Base-by-base conservation (phyloP, 2,113 vertebrate genomes). In the Phalacrocorax carbo region DNA sequence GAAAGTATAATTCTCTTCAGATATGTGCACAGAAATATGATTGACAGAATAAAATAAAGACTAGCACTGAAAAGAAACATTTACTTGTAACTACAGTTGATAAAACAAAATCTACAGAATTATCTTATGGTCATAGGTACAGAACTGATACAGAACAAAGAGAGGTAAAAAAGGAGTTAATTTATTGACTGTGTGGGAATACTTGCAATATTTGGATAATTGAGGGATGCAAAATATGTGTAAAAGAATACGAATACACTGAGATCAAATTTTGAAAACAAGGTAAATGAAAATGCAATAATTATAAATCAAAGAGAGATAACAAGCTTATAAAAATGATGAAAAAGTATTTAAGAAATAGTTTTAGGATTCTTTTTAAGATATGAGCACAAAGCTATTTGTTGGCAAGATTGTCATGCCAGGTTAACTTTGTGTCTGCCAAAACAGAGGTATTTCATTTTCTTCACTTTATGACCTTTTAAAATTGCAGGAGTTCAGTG, bases 401-500 rank as follows among this genome's bases (percentile, higher is more conserved):
- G 26, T 57, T 82, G 78, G 60, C 32, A 68, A 77, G 54, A 66
- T 89, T 64, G 22, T 15, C 32, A 30, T 46, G 54, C 34, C 60
- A 93, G 46, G 57, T 48, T 89, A 95, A 88, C 64, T 93, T 86
- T 90, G 38, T 69, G 52, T 84, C 51, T 64, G 78, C 66, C 70
- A 85, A 91, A 96, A 70, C 44, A 96, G 68, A 70, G 83, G 5
- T 82, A 94, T 95, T 86, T 81, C 15, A 46, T 92, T 90, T 96
- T 93, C 52, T 73, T 86, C 48, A 88, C 34, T 82, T 9, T 61
- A 29, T 86, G 77, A 96, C 75, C 55, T 82, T 85, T 49, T 72
- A 93, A 93, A 86, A 90, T 91, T 92, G 52, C 42, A 83, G 38
- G 51, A 96, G 87, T 95, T 95, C 61, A 81, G 52, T 93, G 88